Evolutionary conservation across 1,140 invertebrate genomes (phyloP).

Genomic region (Lasioglossum baleicum): DNA sequence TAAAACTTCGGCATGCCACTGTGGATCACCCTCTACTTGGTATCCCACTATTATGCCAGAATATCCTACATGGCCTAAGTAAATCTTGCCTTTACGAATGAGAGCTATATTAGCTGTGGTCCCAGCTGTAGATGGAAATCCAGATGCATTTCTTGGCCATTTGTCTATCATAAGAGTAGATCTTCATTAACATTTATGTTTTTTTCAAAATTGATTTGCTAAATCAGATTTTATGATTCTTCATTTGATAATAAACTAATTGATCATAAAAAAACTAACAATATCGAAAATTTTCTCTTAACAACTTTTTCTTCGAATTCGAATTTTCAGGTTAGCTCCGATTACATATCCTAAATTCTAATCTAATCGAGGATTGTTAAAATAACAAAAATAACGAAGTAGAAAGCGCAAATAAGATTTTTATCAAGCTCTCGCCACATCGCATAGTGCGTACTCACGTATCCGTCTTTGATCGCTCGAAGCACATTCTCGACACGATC

Average conservation of each 20-base stretch:
- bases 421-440: conserved; percentile 98
- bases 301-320: not conserved
- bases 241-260: too few relatives aligned
- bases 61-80: conserved; percentile 98
- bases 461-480: conserved; percentile 94
- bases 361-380: conserved; percentile 63
- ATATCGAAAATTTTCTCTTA: conserved; percentile 15
- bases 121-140: conserved; percentile 96
- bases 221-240: too few relatives aligned
- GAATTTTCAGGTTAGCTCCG: conserved; percentile 58
- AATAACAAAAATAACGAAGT: too few relatives aligned
- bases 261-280: too few relatives aligned
- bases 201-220: too few relatives aligned
- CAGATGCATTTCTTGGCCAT: conserved; percentile 96
- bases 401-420: too few relatives aligned
- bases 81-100: conserved; percentile 95
- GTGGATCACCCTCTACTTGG: conserved; percentile 84
- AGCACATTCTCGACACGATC: conserved; percentile 95
- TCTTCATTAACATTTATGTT: too few relatives aligned
- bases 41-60: conserved; percentile 95
- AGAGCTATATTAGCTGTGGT: conserved; percentile 98
- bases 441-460: conserved; percentile 94
- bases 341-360: conserved; percentile 78
- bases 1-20: conserved; percentile 89
- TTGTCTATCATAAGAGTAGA: conserved; percentile 83